These are phyloP conservation scores for Alethe castanea DNA, from an alignment of 2,113 vertebrate species.

Conservation along the genomic window DNA sequence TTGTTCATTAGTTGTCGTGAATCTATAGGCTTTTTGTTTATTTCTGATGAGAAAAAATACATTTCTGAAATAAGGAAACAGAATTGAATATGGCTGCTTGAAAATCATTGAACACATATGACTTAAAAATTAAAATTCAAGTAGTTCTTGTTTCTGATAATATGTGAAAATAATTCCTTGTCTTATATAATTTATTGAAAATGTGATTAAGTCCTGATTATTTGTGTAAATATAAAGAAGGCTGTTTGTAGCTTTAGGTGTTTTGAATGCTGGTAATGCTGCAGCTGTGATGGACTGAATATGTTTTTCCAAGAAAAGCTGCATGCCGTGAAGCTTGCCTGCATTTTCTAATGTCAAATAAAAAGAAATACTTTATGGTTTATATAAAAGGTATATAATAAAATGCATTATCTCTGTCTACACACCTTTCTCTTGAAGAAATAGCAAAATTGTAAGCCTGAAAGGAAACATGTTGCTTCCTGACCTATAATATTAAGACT, in stretches of 20 bases:
- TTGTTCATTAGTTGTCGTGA: background rate
- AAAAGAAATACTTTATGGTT: background rate
- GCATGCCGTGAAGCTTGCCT: background rate
- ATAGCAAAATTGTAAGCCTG: background rate
- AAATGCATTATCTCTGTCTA: background rate
- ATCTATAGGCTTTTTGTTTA: background rate
- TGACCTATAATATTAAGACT: background rate
- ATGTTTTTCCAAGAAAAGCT: background rate
- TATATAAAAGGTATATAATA: background rate
- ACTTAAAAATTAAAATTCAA: background rate
- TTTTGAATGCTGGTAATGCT: background rate
- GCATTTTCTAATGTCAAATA: background rate
- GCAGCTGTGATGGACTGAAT: background rate
- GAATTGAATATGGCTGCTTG: background rate
- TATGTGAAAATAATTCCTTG: background rate
- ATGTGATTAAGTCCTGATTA: background rate
- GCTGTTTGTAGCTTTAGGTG: background rate
- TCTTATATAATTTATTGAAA: background rate
- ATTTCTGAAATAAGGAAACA: background rate
- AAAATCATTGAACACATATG: background rate
- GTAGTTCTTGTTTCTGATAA: background rate
- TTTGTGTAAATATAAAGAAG: background rate
- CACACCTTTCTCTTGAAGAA: background rate
- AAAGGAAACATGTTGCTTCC: background rate
- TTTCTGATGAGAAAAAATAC: background rate